These are phyloP conservation scores for Mythimna impura DNA, from an alignment of 2,888 invertebrate genomes.

Conservation along the genomic window DNA sequence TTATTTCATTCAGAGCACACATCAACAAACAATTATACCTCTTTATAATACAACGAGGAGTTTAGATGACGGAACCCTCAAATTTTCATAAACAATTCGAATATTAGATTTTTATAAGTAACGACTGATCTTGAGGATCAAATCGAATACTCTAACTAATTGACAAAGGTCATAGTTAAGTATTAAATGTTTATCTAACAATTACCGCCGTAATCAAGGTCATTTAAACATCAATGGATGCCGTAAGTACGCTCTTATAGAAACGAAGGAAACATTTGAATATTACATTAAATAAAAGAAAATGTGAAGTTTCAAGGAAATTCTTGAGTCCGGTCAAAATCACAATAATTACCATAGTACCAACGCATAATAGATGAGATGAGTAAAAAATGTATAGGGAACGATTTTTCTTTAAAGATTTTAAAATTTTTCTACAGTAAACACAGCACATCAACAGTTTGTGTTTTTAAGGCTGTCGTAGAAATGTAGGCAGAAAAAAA, in stretches of 20 bases:
- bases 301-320: conserved; percentile 46
- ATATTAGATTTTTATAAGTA: conserved; percentile 18
- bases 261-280: conserved; percentile 41
- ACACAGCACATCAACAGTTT: too few species aligned
- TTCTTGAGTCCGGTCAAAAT: background rate
- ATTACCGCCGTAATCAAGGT: conserved; percentile 82
- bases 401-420: background rate
- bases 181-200: conserved; percentile 81
- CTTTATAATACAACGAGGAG: background rate
- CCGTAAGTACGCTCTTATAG: conserved; percentile 35
- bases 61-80: conserved; percentile 2
- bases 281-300: conserved; percentile 38
- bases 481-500: too few species aligned
- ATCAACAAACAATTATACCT: background rate
- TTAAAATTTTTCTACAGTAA: background rate
- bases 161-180: conserved; percentile 82
- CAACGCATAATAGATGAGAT: background rate
- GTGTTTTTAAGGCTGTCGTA: too few species aligned
- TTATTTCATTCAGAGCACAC: too few species aligned
- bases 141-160: conserved; percentile 78
- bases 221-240: conserved; percentile 64
- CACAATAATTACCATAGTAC: background rate
- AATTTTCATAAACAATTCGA: conserved; percentile 2
- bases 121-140: conserved; percentile 67
- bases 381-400: background rate